Conservation (phyloP, 2,888 invertebrate species). For the Chironomus riparius region DNA sequence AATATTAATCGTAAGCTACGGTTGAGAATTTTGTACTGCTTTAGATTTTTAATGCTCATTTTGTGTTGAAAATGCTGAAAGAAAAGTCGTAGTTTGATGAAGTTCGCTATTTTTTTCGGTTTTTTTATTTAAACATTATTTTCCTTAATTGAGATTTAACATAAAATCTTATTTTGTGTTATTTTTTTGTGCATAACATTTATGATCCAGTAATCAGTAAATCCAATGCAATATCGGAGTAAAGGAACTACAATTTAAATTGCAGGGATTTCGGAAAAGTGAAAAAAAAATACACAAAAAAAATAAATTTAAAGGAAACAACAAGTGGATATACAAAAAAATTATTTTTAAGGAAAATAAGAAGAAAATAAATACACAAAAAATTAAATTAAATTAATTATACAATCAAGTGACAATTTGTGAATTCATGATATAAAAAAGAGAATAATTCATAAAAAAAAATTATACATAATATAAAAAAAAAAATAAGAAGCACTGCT, state of each 20-base stretch:
- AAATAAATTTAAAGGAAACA: background rate
- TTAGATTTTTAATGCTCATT: slow-evolving; percentile 23
- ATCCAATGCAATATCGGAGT: slow-evolving; percentile 19
- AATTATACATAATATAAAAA: too few species aligned
- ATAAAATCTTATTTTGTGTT: background rate
- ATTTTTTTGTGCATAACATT: background rate
- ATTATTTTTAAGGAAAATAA: background rate
- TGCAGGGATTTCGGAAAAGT: slow-evolving; percentile 20
- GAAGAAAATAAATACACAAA: background rate
- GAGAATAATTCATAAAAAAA: background rate
- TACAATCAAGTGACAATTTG: slow-evolving; percentile 17
- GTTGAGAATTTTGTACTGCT: slow-evolving; percentile 5
- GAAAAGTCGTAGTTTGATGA: slow-evolving; percentile 9
- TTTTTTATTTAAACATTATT: background rate
- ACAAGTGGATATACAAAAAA: slow-evolving; percentile 16
- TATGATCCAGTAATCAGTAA: background rate
- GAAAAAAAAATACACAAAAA: background rate
- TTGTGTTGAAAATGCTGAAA: slow-evolving; percentile 4
- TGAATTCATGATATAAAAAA: slow-evolving; percentile 3
- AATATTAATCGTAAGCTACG: background rate
- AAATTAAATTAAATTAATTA: background rate
- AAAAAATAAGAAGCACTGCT: too few species aligned
- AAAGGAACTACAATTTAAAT: background rate
- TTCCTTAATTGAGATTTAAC: background rate
- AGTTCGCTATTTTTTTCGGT: slow-evolving; percentile 20